phyloP scores from a whole-genome alignment of 2,888 invertebrate genomes.

The Campopleginae sp. region DNA sequence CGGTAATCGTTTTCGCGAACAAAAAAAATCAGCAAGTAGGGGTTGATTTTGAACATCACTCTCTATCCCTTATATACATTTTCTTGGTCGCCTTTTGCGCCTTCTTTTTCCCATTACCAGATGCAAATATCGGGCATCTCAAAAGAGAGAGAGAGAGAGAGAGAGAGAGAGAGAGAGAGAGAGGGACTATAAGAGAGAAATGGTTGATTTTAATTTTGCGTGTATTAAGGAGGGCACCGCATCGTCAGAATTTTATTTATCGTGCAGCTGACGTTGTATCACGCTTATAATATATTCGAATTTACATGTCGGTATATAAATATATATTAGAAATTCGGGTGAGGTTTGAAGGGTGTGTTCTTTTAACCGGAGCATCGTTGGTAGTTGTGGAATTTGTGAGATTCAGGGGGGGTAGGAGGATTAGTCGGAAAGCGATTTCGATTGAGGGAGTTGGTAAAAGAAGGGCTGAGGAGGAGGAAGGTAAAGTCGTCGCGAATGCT shows the following conservation, averaged over 20 bases:
- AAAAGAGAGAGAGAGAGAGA: neutral
- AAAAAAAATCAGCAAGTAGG: conserved; percentile 26
- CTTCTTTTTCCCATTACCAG: conserved; percentile 86
- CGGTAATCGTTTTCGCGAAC: conserved; percentile 50
- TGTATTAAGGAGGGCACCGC: conserved; percentile 85
- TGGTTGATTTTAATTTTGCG: conserved; percentile 85
- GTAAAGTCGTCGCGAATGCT: conserved; percentile 43
- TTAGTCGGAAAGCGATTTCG: conserved; percentile 82
- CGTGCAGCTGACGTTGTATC: conserved; percentile 85
- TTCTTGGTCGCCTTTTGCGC: conserved; percentile 67
- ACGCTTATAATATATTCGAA: conserved; percentile 62
- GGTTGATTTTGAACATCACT: conserved; percentile 25
- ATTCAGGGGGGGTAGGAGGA: conserved; percentile 73
- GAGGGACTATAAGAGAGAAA: conserved; percentile 74
- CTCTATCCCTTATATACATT: conserved; percentile 11
- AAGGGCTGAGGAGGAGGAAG: conserved; percentile 41
- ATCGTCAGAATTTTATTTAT: conserved; percentile 73
- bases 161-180: conserved; percentile 39
- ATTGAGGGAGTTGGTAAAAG: conserved; percentile 66
- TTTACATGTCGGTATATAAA: conserved; percentile 48
- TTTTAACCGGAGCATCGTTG: conserved; percentile 48
- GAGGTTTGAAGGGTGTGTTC: conserved; percentile 45
- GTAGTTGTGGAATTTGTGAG: conserved; percentile 50
- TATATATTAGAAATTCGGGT: conserved; percentile 16
- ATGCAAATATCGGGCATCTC: conserved; percentile 85